A percentile compares a stretch with the other conserved stretches of the same genome.
Conservation (phyloP, 2,888 invertebrate species). For the Melanotus villosus region DNA sequence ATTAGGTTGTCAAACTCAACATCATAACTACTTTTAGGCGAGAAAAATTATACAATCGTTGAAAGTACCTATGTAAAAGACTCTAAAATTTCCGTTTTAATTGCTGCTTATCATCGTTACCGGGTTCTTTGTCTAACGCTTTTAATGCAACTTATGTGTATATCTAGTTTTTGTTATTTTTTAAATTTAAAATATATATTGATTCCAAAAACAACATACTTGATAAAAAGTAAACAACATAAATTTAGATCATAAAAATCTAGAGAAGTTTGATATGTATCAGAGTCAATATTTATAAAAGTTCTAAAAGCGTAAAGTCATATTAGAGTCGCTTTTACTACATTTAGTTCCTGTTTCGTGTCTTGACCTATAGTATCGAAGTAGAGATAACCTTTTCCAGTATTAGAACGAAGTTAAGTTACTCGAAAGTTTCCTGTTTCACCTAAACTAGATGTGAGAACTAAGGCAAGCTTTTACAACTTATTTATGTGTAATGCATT, state of each 20-base stretch:
- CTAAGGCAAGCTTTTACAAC: conserved; percentile 28
- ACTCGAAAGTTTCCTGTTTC: conserved; percentile 31
- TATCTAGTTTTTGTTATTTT: too few relatives aligned
- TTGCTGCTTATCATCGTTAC: too few relatives aligned
- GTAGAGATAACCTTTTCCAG: conserved; percentile 26
- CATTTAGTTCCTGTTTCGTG: conserved; percentile 12
- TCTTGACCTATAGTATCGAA: conserved; percentile 23
- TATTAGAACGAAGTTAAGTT: conserved; percentile 20
- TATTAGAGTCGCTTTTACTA: conserved; percentile 13
- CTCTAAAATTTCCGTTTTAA: too few relatives aligned
- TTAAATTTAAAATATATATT: too few relatives aligned
- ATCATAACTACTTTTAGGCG: too few relatives aligned
- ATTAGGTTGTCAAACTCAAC: too few relatives aligned
- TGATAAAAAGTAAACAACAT: conserved; percentile 15
- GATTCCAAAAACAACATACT: too few relatives aligned
- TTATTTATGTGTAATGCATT: conserved; percentile 25
- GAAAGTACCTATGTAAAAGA: too few relatives aligned
- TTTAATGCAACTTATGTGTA: too few relatives aligned
- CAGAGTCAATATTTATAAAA: conserved; percentile 21
- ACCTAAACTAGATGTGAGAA: conserved; percentile 20
- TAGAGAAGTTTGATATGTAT: conserved; percentile 25
- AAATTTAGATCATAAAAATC: conserved; percentile 5
- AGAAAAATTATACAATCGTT: too few relatives aligned
- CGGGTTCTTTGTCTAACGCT: too few relatives aligned
- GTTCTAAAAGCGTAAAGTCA: conserved; percentile 5